Evolutionary conservation across 64 coral and sea anemone species (phyloP), one percentile per base, ranked within the genome.

Genomic region (Stichodactyla helianthus): DNA sequence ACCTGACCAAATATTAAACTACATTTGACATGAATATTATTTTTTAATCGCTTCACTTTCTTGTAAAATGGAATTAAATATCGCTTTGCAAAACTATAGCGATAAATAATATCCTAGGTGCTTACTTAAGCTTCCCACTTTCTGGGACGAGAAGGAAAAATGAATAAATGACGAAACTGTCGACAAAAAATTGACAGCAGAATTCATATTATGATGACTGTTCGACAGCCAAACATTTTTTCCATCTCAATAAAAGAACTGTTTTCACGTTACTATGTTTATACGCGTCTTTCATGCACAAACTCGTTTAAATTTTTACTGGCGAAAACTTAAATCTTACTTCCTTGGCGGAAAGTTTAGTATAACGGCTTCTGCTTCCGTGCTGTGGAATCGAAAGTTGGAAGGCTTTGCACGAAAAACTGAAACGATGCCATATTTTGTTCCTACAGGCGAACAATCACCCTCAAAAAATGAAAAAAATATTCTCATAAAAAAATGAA

Each of bases 281-380:
- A 18, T 62, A 17, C 18, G 62, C 8, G 62, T 65, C 22, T 12
- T 71, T 31, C 22, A 74, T 74, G 27, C 4, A 2, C 68, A 26
- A 74, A 74, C 25, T 74, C 68, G 68, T 35, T 74, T 74, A 11
- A 74, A 74, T 74, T 74, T 74, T 74, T 74, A 31, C 31, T 13
- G 68, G 68, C 1, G 10, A 1, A 74, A 8, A 11, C 27, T 31
- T 3, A 74, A 74, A 7, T 44, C 35, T 74, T 27, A 74, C 68
- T 74, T 74, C 26, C 68, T 4, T 74, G 23, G 1, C 68, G 68
- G 68, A 31, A 74, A 74, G 23, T 26, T 0, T 65, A 8, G 13
- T 15, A 60, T 65, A 65, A n/a, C 62, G 22, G 10, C 62, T 65
- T 65, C 35, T 44, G 35, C 35, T 44, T 65, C 62, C 19, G 7